phyloP scores from a whole-genome alignment of 2,888 invertebrate genomes.

The Calameuta filiformis region DNA sequence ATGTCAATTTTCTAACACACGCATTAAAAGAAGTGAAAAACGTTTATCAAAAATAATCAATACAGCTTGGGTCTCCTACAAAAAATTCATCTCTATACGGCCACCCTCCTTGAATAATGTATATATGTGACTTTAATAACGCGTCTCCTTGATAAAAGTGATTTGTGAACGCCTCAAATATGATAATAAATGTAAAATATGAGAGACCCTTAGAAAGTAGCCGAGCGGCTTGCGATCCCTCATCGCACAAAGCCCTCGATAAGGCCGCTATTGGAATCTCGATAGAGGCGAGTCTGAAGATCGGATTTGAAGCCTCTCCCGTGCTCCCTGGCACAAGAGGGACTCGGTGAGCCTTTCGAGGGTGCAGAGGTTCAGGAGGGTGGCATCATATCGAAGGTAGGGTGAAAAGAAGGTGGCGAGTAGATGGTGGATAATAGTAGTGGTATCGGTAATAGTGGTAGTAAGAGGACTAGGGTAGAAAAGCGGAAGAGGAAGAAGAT shows the following conservation, averaged over 20 bases:
- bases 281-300: conserved; percentile 54
- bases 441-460: not conserved
- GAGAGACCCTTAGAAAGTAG: conserved; percentile 51
- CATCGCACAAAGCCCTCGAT: conserved; percentile 64
- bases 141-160: conserved; percentile 40
- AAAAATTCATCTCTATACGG: not conserved
- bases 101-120: not conserved
- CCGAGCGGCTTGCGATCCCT: conserved; percentile 57
- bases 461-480: conserved; percentile 9
- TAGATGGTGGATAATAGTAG: not conserved
- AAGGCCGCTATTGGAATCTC: conserved; percentile 64
- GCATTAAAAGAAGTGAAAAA: not conserved
- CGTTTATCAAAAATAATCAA: not conserved
- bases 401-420: conserved; percentile 24
- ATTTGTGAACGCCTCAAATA: conserved; percentile 57
- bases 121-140: conserved; percentile 36
- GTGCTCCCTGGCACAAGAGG: conserved; percentile 13
- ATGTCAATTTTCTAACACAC: not conserved
- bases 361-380: not conserved
- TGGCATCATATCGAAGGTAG: not conserved
- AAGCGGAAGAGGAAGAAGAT: conserved; percentile 23
- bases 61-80: not conserved
- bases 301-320: conserved; percentile 59
- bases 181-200: conserved; percentile 63
- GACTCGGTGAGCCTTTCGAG: not conserved